Evolutionary conservation across 2,888 invertebrate species (phyloP), one percentile per base, ranked within the genome.

Genomic region (Pseudolycoriella hygida): DNA sequence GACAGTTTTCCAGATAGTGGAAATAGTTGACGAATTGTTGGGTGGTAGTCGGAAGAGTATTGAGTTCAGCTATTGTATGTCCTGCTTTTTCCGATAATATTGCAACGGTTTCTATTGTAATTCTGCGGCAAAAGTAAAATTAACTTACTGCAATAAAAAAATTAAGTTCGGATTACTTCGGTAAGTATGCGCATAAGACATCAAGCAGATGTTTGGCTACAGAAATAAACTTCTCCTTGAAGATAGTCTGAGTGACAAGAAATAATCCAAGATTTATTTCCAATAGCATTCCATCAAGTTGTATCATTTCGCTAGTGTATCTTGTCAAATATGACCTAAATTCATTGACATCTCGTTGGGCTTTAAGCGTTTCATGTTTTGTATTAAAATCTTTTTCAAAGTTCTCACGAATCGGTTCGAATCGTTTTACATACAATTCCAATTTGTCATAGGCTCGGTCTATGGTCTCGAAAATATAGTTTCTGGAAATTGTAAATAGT

Each of bases 241-340:
- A 81, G 20, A 77, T 76, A 17, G 66, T 64, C 44, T 85, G 68
- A 46, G 79, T 76, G 20, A 90, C 58, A 51, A 77, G 71, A 30
- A 89, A 60, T 42, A 90, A 58, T 0, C 90, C 90, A 47, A 90
- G 59, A 0, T 77, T 73, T 53, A 84, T 78, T 45, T 69, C 69
- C 48, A 74, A 71, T 6, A 74, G 69, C 19, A 88, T 74, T 2
- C 71, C 72, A 48, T 78, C 73, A 15, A 88, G 73, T 42, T 70
- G 68, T 2, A 73, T 71, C 55, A 80, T 71, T 67, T 90, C 84
- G 4, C 68, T 66, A 44, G 75, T 73, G 51, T 83, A 83, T 43
- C 76, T 72, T 40, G 73, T 71, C 53, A 87, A 79, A 55, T 78
- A 70, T 46, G 67, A 64, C 11, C 80, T 72, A 53, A 90, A 78